Evolutionary conservation across 2,888 invertebrate genomes (phyloP), one percentile per base, ranked within the genome.

Genomic region (Galerucella pusilla): DNA sequence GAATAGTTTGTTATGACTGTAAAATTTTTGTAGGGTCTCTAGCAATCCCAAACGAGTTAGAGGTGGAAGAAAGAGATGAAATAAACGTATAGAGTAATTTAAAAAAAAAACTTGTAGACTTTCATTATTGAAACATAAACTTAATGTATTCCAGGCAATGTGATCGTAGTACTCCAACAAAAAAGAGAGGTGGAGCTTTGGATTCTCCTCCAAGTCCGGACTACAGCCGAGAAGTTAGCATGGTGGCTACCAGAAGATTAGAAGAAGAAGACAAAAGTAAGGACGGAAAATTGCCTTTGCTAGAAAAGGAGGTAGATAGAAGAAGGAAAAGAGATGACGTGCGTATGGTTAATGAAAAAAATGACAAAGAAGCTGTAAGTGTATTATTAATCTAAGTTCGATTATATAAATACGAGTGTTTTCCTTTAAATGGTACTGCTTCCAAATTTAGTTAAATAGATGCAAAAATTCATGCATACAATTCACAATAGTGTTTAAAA

Each of bases 151-250:
- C 11, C 54, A 75, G 77, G 85, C 84, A 85, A 73, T 80, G 83
- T 16, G 91, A 91, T 83, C 88, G 90, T 71, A 89, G 89, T 73
- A 90, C 85, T 1, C 83, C 83, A 14, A 82, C 85, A 52, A 85
- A 90, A 89, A 84, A 84, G 88, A 77, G 89, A 88, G 82, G 68
- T 45, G 59, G 66, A 2, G 66, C 57, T 65, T 28, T 65, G 28
- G 65, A 70, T 45, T 59, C 74, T 10, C 63, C 88, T 81, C 87
- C 80, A 78, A 90, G 90, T 2, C 90, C 91, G 0, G 91, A 91
- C 88, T 82, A 83, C 77, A 91, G 93, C 75, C 94, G 94, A 93
- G 93, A 93, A 92, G 93, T 94, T 75, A 86, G 94, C 71, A 86
- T 94, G 82, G 91, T 92, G 9, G 78, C 78, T 68, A 90, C 92